Evolutionary conservation across 2,888 invertebrate genomes (phyloP).

Genomic region (Latrodectus elegans): DNA sequence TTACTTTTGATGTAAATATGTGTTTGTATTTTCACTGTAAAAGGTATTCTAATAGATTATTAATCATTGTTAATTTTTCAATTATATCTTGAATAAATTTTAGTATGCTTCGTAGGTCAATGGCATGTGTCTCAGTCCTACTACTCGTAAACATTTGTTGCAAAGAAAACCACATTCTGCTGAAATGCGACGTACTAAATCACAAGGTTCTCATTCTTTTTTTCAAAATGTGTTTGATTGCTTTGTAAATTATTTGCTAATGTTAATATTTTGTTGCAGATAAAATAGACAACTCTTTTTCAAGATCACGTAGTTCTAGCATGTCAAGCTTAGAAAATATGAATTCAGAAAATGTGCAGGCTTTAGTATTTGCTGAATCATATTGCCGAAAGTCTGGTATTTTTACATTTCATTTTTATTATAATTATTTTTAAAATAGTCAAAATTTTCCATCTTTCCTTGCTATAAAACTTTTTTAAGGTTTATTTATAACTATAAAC

Average conservation of each 20-base stretch:
- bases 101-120: conserved; percentile 80
- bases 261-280: conserved; percentile 56
- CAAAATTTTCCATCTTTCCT: not conserved
- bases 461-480: no score
- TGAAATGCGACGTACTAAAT: conserved; percentile 89
- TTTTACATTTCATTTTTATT: conserved; percentile 69
- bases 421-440: no score
- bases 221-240: not conserved
- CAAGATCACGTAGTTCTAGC: conserved; percentile 95
- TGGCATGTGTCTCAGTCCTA: conserved; percentile 84
- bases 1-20: no score
- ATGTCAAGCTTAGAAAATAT: conserved; percentile 99
- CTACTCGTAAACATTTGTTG: conserved; percentile 76
- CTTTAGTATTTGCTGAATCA: conserved; percentile 95
- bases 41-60: no score
- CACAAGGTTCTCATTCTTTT: conserved; percentile 83
- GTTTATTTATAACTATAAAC: no score
- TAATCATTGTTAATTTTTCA: no score
- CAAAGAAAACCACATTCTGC: conserved; percentile 75
- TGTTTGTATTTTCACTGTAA: no score
- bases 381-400: conserved; percentile 95
- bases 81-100: no score
- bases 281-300: conserved; percentile 91
- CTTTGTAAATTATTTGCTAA: not conserved
- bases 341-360: conserved; percentile 95